These are phyloP conservation scores for Macrobrachium nipponense DNA, from an alignment of 1,140 invertebrate genomes.

Conservation along the genomic window DNA sequence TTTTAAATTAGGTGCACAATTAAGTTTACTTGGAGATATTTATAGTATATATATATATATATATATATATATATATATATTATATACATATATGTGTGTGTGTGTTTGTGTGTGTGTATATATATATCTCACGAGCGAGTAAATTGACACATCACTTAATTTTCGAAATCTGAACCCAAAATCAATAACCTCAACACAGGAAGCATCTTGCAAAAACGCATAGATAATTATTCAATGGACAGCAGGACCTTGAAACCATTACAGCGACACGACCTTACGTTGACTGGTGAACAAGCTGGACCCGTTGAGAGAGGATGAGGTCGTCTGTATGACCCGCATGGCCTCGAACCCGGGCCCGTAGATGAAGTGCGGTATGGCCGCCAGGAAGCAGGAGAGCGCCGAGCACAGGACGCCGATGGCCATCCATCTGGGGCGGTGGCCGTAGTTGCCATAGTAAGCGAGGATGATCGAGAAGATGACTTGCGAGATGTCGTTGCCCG, in stretches of 20 bases:
- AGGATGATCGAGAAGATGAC: conserved; percentile 74
- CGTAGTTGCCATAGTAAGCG: conserved; percentile 74
- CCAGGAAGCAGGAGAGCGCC: conserved; percentile 73
- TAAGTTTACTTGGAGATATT: neutral
- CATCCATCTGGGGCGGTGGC: conserved; percentile 76
- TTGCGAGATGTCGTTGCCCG: conserved; percentile 80
- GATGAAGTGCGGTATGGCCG: conserved; percentile 77
- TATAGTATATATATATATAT: conserved; percentile 18
- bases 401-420: conserved; percentile 68
- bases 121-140: neutral
- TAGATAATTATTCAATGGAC: too few species aligned
- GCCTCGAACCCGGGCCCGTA: conserved; percentile 74
- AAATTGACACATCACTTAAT: neutral
- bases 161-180: too few species aligned
- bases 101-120: neutral
- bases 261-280: neutral
- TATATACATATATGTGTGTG: conserved; percentile 10
- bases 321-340: neutral
- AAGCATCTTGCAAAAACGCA: too few species aligned
- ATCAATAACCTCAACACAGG: too few species aligned
- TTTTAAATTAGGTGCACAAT: too few species aligned
- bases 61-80: neutral
- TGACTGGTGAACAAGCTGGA: neutral
- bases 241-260: too few species aligned
- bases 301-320: neutral